Percentiles rank a stretch among this genome's conserved stretches.
These are phyloP conservation scores for Heliconius eleuchia DNA, from an alignment of 1,140 invertebrate species.

Conservation along the genomic window DNA sequence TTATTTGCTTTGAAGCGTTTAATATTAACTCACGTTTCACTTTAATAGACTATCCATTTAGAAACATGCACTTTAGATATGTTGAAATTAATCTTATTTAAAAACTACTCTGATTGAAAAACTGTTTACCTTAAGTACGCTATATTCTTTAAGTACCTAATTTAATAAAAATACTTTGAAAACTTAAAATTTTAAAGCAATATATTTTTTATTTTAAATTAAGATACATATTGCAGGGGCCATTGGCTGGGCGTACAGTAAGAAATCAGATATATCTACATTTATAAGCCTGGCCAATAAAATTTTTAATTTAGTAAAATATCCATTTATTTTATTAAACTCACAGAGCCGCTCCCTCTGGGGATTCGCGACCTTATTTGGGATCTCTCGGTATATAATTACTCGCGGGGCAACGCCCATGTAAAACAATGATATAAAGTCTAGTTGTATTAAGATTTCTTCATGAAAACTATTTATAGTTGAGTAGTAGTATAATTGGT, in stretches of 20 bases:
- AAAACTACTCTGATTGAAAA: too few species aligned
- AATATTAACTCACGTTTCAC: not conserved
- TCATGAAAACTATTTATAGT: not conserved
- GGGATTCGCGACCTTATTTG: constrained; percentile 29
- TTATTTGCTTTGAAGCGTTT: not conserved
- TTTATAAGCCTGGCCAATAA: constrained; percentile 1
- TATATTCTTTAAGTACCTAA: too few species aligned
- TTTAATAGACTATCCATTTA: not conserved
- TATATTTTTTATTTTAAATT: too few species aligned
- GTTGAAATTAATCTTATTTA: not conserved
- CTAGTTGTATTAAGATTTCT: not conserved
- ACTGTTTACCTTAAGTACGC: not conserved
- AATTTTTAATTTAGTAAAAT: constrained; percentile 17
- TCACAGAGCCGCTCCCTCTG: constrained; percentile 17
- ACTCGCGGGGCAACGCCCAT: constrained; percentile 9
- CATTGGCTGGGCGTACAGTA: not conserved
- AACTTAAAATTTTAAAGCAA: too few species aligned
- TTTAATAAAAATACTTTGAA: too few species aligned
- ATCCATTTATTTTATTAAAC: constrained; percentile 25
- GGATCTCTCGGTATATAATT: constrained; percentile 20
- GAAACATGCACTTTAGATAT: not conserved
- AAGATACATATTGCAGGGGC: not conserved
- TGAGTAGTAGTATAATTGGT: too few species aligned
- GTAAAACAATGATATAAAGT: constrained; percentile 2
- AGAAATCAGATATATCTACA: not conserved